Evolutionary conservation across 2,888 invertebrate species (phyloP).

Genomic region (Trilocha varians): DNA sequence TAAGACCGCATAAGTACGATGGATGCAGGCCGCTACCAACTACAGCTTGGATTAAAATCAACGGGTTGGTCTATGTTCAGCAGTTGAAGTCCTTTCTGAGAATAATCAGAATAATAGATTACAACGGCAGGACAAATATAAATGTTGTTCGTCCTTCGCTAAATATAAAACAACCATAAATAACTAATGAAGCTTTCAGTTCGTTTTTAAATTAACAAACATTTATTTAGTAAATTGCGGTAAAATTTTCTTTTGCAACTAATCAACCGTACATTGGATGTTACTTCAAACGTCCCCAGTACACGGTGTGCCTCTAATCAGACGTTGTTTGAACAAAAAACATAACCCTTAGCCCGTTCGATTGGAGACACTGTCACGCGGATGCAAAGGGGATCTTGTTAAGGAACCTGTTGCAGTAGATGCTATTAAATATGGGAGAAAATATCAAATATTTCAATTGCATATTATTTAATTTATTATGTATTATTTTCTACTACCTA

Average conservation of each 20-base stretch:
- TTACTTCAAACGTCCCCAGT: constrained; percentile 52
- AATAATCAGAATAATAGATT: too few relatives aligned
- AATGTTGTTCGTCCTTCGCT: too few relatives aligned
- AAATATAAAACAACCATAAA: neutral
- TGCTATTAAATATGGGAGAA: neutral
- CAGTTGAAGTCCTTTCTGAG: too few relatives aligned
- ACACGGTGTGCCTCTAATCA: constrained; percentile 59
- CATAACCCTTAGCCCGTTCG: constrained; percentile 48
- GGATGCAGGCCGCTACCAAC: too few relatives aligned
- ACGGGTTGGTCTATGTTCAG: too few relatives aligned
- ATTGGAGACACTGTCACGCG: constrained; percentile 69
- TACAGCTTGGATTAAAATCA: too few relatives aligned
- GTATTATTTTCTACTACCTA: neutral
- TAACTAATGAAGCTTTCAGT: neutral
- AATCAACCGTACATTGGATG: constrained; percentile 50
- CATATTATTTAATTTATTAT: neutral
- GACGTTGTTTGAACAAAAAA: constrained; percentile 65
- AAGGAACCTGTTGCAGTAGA: constrained; percentile 38
- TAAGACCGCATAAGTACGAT: too few relatives aligned
- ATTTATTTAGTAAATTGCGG: constrained; percentile 27
- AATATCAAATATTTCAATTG: too few relatives aligned
- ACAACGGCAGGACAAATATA: too few relatives aligned
- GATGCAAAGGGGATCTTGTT: constrained; percentile 73
- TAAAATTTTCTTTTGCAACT: constrained; percentile 29
- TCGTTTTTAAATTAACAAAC: neutral